Conservation (phyloP, 2,888 invertebrate genomes). For the Byasa hedistus region DNA sequence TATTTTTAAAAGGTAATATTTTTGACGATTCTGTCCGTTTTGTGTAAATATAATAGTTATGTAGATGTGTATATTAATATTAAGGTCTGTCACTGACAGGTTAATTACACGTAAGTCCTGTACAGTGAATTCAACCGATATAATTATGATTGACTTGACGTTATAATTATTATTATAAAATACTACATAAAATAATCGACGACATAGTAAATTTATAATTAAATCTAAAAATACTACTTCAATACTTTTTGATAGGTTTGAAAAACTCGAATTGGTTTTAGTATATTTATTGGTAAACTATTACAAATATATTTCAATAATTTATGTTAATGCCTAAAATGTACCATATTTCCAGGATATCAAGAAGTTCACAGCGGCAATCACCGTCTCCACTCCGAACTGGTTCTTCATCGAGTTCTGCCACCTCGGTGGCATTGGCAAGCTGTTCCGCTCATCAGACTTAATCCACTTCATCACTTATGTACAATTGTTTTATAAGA, state of each 20-base stretch:
- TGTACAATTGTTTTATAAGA: constrained; percentile 96
- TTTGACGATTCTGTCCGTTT: background rate
- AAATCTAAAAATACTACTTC: no score
- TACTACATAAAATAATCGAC: no score
- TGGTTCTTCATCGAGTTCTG: constrained; percentile 98
- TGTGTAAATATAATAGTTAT: background rate
- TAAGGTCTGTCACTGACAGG: background rate
- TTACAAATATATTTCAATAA: no score
- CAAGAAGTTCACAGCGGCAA: constrained; percentile 45
- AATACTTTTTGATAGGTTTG: no score
- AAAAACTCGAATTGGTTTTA: no score
- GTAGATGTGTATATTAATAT: background rate
- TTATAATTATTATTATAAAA: background rate
- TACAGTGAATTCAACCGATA: background rate
- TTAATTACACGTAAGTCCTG: background rate
- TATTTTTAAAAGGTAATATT: no score
- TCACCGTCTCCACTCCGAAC: constrained; percentile 73
- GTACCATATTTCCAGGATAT: constrained; percentile 50
- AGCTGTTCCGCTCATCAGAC: constrained; percentile 94
- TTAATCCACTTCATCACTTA: constrained; percentile 93
- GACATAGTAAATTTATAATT: no score
- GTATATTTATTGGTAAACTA: no score
- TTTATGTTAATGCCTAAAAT: background rate
- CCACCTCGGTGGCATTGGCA: constrained; percentile 96
- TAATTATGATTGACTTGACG: background rate